Percentiles rank a stretch among this genome's conserved stretches.
These are phyloP conservation scores for Uropsilus gracilis DNA, from an alignment of 2,113 vertebrate species.

Conservation along the genomic window DNA sequence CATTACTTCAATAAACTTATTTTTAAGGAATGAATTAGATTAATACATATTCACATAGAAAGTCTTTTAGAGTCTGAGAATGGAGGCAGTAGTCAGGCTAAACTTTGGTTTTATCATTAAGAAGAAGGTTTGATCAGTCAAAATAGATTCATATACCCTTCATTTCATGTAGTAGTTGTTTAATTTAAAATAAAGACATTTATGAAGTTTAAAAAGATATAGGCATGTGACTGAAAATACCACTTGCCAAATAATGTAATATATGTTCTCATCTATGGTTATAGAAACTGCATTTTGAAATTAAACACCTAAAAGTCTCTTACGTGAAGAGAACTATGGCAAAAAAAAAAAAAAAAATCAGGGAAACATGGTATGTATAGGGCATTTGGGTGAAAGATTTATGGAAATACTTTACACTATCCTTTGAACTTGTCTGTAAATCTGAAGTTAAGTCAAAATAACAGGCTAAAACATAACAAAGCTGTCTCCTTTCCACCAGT, in stretches of 20 bases:
- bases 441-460: background rate
- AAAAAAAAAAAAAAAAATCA: background rate
- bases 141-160: background rate
- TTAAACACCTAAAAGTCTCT: background rate
- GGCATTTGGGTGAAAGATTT: background rate
- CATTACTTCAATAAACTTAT: too few relatives aligned
- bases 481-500: background rate
- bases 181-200: background rate
- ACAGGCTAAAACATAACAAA: background rate
- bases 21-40: background rate
- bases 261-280: background rate
- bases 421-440: background rate
- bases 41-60: background rate
- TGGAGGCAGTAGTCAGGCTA: background rate
- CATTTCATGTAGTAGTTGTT: background rate
- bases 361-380: background rate
- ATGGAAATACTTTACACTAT: background rate
- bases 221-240: background rate
- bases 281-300: background rate
- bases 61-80: background rate
- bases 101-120: background rate
- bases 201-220: background rate
- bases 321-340: background rate
- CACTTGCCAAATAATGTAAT: background rate
- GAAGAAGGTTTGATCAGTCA: background rate